phyloP scores from a whole-genome alignment of 2,113 vertebrate species.

The Lynx canadensis region DNA sequence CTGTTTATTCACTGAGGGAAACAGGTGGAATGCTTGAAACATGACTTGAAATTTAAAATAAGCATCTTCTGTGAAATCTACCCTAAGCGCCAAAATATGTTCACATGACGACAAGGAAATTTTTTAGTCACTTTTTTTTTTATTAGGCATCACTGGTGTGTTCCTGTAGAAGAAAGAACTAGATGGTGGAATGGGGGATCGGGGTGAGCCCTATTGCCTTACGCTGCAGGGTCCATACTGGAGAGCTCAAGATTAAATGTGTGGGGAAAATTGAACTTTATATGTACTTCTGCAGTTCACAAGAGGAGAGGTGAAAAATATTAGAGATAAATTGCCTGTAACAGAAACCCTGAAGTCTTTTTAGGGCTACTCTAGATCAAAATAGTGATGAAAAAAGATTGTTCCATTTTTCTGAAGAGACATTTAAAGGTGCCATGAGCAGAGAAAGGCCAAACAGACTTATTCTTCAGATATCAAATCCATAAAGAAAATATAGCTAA shows the following conservation, averaged over 20 bases:
- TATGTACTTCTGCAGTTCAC: conserved; percentile 27
- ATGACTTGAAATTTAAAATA: conserved; percentile 68
- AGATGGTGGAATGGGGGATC: conserved; percentile 55
- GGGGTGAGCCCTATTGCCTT: conserved; percentile 53
- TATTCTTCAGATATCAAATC: neutral
- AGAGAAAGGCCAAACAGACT: neutral
- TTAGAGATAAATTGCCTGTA: conserved; percentile 59
- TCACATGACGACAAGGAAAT: neutral
- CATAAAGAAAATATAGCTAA: neutral
- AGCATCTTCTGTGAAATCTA: conserved; percentile 60
- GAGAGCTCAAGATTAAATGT: conserved; percentile 61
- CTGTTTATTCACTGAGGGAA: conserved; percentile 26
- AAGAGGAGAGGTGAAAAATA: conserved; percentile 55
- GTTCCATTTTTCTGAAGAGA: conserved; percentile 41
- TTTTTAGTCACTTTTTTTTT: conserved; percentile 60
- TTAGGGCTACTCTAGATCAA: conserved; percentile 25
- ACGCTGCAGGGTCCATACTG: conserved; percentile 54
- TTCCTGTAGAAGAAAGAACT: conserved; percentile 33
- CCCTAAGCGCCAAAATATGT: conserved; percentile 68
- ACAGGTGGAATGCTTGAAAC: neutral
- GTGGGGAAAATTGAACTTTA: conserved; percentile 66
- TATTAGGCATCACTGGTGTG: conserved; percentile 56
- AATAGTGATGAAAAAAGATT: neutral
- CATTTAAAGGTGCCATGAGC: neutral
- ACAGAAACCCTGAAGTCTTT: conserved; percentile 63